Evolutionary conservation across 1,140 invertebrate species (phyloP).

Genomic region (Formica exsecta): DNA sequence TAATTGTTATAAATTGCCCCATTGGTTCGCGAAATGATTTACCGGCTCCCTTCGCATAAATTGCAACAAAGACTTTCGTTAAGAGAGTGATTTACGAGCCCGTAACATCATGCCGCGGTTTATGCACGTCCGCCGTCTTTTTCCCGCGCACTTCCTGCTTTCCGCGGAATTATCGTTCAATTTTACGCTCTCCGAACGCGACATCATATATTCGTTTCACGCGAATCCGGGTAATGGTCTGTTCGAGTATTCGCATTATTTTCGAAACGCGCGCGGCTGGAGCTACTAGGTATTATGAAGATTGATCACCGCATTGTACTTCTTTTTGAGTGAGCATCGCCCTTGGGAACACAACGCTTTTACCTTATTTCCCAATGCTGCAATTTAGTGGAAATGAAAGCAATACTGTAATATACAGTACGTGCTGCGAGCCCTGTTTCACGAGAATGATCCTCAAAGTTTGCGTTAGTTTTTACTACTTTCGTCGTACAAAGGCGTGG

Average conservation of each 20-base stretch:
- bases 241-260: conserved; percentile 48
- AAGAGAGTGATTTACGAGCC: conserved; percentile 84
- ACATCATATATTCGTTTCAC: conserved; percentile 40
- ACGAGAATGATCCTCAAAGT: conserved; percentile 31
- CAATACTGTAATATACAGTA: conserved; percentile 41
- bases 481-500: background rate
- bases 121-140: conserved; percentile 41
- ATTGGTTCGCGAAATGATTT: conserved; percentile 85
- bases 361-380: conserved; percentile 63
- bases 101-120: conserved; percentile 58
- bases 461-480: conserved; percentile 46
- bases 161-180: conserved; percentile 67
- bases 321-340: conserved; percentile 52
- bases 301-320: conserved; percentile 53
- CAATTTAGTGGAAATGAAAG: conserved; percentile 60
- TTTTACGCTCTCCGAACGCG: conserved; percentile 25
- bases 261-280: conserved; percentile 14
- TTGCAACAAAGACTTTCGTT: conserved; percentile 85
- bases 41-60: conserved; percentile 83
- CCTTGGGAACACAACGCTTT: conserved; percentile 52
- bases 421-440: conserved; percentile 25
- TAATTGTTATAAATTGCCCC: conserved; percentile 86
- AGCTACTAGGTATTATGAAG: conserved; percentile 40
- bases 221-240: conserved; percentile 6
- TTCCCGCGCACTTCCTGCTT: background rate